phyloP scores from a whole-genome alignment of 2,888 invertebrate genomes.

The Andrena marginata region DNA sequence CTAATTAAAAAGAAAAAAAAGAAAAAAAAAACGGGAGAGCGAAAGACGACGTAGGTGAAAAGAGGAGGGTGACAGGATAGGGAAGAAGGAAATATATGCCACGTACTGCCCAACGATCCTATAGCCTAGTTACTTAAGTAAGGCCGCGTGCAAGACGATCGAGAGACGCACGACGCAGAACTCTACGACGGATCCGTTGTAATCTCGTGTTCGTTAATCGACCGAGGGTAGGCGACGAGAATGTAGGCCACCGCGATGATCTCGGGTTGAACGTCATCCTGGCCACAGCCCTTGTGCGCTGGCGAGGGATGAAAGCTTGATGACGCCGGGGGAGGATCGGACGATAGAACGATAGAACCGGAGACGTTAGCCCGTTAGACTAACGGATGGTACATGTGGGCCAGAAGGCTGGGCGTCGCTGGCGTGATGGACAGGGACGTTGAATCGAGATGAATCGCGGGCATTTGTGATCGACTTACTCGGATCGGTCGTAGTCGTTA shows the following conservation, averaged over 20 bases:
- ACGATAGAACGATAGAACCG: conserved; percentile 19
- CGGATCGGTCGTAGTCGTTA: conserved; percentile 7
- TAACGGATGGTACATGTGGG: conserved; percentile 15
- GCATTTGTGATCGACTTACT: not conserved
- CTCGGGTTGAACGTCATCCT: conserved; percentile 39
- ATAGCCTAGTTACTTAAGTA: conserved; percentile 69
- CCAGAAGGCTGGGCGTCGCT: conserved; percentile 17
- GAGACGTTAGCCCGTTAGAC: conserved; percentile 14
- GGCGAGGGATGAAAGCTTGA: conserved; percentile 19
- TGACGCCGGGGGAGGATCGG: not conserved
- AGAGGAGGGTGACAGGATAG: conserved; percentile 5
- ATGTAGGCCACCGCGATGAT: conserved; percentile 44
- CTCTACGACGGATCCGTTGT: conserved; percentile 44
- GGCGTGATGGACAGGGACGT: conserved; percentile 25
- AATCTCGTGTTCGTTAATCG: conserved; percentile 56
- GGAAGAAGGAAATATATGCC: conserved; percentile 43
- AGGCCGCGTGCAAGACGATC: conserved; percentile 46
- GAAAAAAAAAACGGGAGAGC: conserved; percentile 11
- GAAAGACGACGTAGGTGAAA: not conserved
- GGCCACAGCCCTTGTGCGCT: conserved; percentile 32
- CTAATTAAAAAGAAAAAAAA: not conserved
- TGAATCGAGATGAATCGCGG: conserved; percentile 29
- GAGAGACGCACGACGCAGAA: conserved; percentile 19
- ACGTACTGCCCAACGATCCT: conserved; percentile 70
- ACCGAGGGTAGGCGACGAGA: conserved; percentile 13